Base-by-base conservation (phyloP, 2,888 invertebrate genomes). In the Mimumesa dahlbomi region DNA sequence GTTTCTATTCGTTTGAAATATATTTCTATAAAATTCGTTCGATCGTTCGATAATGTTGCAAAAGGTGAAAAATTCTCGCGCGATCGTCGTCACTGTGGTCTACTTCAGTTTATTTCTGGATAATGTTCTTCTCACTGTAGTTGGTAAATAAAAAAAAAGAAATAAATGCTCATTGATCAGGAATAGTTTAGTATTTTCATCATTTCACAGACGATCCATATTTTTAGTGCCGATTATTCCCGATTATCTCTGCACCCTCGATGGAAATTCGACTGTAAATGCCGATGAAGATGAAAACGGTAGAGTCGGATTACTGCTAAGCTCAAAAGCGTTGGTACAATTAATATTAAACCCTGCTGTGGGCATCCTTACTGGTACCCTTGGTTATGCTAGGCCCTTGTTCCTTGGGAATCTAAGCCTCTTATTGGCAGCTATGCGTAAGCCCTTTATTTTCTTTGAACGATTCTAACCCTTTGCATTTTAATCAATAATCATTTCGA, bases 81-180 rank as follows among this genome's bases (percentile, higher is more conserved):
- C 89, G 46, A 73, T 90, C 40, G 82, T 91, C 52, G 92, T 93
- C 59, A 77, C 91, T 19, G 91, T 93, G 67, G 93, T 95, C 54
- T 96, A 96, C 87, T 89, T 94, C 68, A 94, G 95, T 1, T 93
- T 96, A 86, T 92, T 96, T 82, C 90, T 95, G 88, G 97, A 97
- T 90, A 97, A 97, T 90, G 93, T 97, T 71, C 91, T 97, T 18
- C 91, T 97, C 46, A 97, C 97, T 31, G 95, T 96, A 34, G 94
- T 97, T 50, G 97, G 97, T 97, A 90, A 93, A 94, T 90, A 38
- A 34, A n/a, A 34, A 25, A 3, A 7, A 25, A 36, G 18, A 9
- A 9, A n/a, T 3, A 9, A 9, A n/a, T n/a, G n/a, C n/a, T n/a
- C n/a, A n/a, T n/a, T n/a, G n/a, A n/a, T n/a, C n/a, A n/a, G n/a